These are phyloP conservation scores for Sternarchorhynchus goeldii DNA, from an alignment of 2,797 vertebrate species.

Conservation along the genomic window DNA sequence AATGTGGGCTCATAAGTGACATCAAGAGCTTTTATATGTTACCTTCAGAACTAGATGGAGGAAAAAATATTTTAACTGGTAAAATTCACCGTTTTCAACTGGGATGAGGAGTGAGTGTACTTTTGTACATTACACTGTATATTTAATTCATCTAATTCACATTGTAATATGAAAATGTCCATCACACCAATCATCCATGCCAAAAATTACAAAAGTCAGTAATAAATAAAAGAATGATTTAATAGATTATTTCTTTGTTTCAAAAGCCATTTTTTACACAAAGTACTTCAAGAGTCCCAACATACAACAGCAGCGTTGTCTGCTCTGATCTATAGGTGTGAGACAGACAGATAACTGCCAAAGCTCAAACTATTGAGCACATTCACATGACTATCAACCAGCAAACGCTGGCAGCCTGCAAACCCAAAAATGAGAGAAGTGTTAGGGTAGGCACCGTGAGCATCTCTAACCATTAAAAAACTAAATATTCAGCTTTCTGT, in stretches of 20 bases:
- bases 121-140: too few species aligned
- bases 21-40: too few species aligned
- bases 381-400: slow-evolving; percentile 47
- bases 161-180: too few species aligned
- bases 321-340: slow-evolving; percentile 39
- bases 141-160: neutral
- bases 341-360: slow-evolving; percentile 28
- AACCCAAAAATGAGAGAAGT: slow-evolving; percentile 43
- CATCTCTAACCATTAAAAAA: slow-evolving; percentile 59
- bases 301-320: slow-evolving; percentile 56
- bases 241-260: slow-evolving; percentile 73
- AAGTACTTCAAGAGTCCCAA: slow-evolving; percentile 57
- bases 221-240: slow-evolving; percentile 78
- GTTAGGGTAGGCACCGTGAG: slow-evolving; percentile 70
- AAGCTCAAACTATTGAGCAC: slow-evolving; percentile 32
- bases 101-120: too few species aligned
- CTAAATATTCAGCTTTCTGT: slow-evolving; percentile 55
- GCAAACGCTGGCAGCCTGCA: slow-evolving; percentile 44
- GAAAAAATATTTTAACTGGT: too few species aligned
- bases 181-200: neutral
- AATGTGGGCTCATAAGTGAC: too few species aligned
- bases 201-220: slow-evolving; percentile 38
- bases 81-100: too few species aligned
- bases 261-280: slow-evolving; percentile 68
- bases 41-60: too few species aligned